Conservation (phyloP, 1,140 invertebrate species). For the Streblospio benedicti region DNA sequence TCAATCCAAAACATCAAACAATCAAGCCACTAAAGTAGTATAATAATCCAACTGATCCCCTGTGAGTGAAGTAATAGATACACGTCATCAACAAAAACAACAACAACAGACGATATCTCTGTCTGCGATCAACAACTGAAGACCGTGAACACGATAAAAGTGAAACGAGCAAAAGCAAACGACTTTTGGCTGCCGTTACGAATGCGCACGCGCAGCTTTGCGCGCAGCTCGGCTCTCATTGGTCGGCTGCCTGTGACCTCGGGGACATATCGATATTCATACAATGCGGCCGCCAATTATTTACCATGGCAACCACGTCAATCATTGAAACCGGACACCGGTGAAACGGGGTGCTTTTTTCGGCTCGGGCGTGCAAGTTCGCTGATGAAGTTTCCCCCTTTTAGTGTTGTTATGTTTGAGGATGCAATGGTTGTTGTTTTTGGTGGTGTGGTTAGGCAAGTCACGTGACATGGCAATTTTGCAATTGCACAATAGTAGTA, state of each 20-base stretch:
- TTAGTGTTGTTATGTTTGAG: too few relatives aligned
- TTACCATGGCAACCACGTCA: conserved; percentile 41
- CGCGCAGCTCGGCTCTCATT: conserved; percentile 24
- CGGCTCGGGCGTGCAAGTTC: too few relatives aligned
- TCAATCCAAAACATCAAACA: too few relatives aligned
- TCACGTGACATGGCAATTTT: too few relatives aligned
- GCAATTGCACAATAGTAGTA: too few relatives aligned
- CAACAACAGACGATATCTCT: neutral
- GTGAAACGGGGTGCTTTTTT: conserved; percentile 27
- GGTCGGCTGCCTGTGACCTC: conserved; percentile 32
- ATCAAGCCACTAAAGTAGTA: too few relatives aligned
- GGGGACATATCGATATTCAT: conserved; percentile 37
- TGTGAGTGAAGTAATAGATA: too few relatives aligned
- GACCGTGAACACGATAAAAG: neutral
- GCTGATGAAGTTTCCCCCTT: too few relatives aligned
- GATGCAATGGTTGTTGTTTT: too few relatives aligned
- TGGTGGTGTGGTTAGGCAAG: too few relatives aligned
- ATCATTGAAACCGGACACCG: conserved; percentile 37
- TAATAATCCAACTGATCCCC: too few relatives aligned
- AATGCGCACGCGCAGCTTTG: neutral
- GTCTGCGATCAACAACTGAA: neutral
- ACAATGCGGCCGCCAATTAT: conserved; percentile 33
- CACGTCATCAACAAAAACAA: neutral
- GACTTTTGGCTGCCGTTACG: neutral
- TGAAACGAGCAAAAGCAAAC: neutral